Evolutionary conservation across 2,113 vertebrate genomes (phyloP), one percentile per base, ranked within the genome.

Genomic region (Vimba vimba): DNA sequence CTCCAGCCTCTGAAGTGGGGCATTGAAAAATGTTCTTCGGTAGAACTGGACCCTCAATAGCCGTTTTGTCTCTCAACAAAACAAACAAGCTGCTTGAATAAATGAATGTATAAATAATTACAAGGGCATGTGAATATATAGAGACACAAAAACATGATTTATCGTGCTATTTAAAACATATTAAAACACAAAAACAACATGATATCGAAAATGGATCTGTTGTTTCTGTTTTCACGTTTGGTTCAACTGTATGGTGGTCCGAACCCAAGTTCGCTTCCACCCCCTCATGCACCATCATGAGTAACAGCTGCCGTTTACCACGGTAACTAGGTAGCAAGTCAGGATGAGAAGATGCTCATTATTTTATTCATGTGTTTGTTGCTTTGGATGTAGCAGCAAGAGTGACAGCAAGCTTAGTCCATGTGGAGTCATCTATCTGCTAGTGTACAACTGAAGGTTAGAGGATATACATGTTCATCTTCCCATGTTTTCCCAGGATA

Each of bases 1-100:
- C 93, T 95, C 94, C 92, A 93, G 92, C 93, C 90, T 92, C 91
- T 95, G 93, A 94, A 95, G 94, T 93, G 93, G 87, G 86, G 88
- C 90, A 90, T 90, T 92, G 94, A 89, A 93, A 92, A 90, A 89
- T 89, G 88, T 90, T 89, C 90, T 92, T 86, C 85, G 88, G 89
- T 91, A 92, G 90, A 91, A 94, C 91, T 87, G 15, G 66, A 78
- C 83, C 87, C 81, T 88, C 86, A 79, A 89, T 86, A 78, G 64
- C 62, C 6, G 76, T 83, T 83, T 82, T 73, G 59, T 45, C 83
- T 75, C 57, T 84, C 52, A 57, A 84, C 64, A 59, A 64, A 64
- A 25, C 64, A 59, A 71, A 89, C 62, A 84, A 33, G 82, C 30
- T n/a, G 11, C 73, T 60, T 43, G 86, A 45, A 55, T 79, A 86